Evolutionary conservation across 2,113 vertebrate genomes (phyloP).

Genomic region (Seriola quinqueradiata): DNA sequence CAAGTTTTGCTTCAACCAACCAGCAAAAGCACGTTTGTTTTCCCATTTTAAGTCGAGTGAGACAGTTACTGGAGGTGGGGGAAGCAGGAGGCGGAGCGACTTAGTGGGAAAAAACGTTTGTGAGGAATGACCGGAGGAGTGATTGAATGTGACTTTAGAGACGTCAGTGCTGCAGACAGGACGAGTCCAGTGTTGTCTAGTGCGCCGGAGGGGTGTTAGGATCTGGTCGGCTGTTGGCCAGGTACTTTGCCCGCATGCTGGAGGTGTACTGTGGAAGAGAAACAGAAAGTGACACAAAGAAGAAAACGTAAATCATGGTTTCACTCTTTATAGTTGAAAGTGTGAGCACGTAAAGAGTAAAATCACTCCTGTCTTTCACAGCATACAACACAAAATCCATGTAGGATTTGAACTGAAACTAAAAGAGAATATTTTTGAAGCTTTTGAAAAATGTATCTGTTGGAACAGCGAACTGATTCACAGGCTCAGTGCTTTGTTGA

Average conservation of each 20-base stretch:
- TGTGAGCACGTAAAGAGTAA: neutral
- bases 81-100: slow-evolving; percentile 7
- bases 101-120: neutral
- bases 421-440: neutral
- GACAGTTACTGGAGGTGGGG: neutral
- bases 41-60: slow-evolving; percentile 19
- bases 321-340: neutral
- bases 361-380: neutral
- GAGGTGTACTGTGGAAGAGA: slow-evolving; percentile 93
- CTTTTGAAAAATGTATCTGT: neutral
- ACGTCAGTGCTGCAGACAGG: slow-evolving; percentile 20
- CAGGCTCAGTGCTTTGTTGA: neutral
- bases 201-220: slow-evolving; percentile 84
- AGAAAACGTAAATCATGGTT: neutral
- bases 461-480: neutral
- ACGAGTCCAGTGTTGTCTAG: slow-evolving; percentile 69
- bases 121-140: slow-evolving; percentile 1
- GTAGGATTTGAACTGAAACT: slow-evolving; percentile 16
- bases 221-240: slow-evolving; percentile 92
- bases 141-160: slow-evolving; percentile 14
- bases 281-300: slow-evolving; percentile 22
- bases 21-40: slow-evolving; percentile 43
- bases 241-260: slow-evolving; percentile 99
- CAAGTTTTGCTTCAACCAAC: slow-evolving; percentile 18
- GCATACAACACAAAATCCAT: slow-evolving; percentile 14